Evolutionary conservation across 2,888 invertebrate species (phyloP).

Genomic region (Trichopria drosophilae): DNA sequence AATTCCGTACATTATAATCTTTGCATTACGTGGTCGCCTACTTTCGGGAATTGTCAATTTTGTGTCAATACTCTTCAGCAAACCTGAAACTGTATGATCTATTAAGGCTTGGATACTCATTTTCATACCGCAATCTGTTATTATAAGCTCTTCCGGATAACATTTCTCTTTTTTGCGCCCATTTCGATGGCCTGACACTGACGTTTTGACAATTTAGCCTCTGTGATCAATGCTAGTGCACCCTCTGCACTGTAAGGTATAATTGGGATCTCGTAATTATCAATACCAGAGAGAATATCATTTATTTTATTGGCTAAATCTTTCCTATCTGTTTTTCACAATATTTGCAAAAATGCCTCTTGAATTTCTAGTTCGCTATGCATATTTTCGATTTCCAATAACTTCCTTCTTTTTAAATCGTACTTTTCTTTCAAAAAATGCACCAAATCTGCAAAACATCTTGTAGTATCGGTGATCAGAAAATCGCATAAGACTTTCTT

Average conservation of each 20-base stretch:
- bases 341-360: background rate
- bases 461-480: too few relatives aligned
- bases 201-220: slow-evolving; percentile 1
- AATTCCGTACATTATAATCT: background rate
- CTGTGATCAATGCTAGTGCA: background rate
- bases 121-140: background rate
- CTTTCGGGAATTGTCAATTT: background rate
- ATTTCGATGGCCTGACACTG: background rate
- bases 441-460: too few relatives aligned
- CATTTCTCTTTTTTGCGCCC: background rate
- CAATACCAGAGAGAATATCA: background rate
- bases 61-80: background rate
- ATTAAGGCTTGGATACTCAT: slow-evolving; percentile 1
- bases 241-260: background rate
- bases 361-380: background rate
- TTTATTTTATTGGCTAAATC: background rate
- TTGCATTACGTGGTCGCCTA: background rate
- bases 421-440: background rate
- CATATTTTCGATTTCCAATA: too few relatives aligned
- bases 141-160: background rate
- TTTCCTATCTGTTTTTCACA: background rate
- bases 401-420: background rate
- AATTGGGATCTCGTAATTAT: background rate
- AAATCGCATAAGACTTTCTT: too few relatives aligned
- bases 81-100: background rate